Evolutionary conservation across 2,888 invertebrate species (phyloP).

Genomic region (Tachina grossa): DNA sequence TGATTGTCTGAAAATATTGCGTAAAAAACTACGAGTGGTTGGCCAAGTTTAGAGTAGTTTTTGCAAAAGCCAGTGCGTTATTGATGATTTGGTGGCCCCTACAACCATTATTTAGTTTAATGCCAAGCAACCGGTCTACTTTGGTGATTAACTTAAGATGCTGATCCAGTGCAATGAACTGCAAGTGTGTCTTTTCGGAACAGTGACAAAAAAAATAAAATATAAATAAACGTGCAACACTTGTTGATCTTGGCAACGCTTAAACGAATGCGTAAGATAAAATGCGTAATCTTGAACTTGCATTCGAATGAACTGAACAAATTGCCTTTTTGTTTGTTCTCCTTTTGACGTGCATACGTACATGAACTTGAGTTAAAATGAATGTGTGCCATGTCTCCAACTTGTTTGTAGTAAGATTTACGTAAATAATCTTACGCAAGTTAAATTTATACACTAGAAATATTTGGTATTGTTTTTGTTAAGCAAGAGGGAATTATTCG

Average conservation of each 20-base stretch:
- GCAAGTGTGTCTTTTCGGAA: background rate
- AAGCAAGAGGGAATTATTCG: no score
- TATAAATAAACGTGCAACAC: background rate
- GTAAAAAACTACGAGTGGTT: slow-evolving; percentile 55
- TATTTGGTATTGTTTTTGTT: no score
- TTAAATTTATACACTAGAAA: background rate
- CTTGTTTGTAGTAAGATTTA: slow-evolving; percentile 2
- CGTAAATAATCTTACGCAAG: slow-evolving; percentile 33
- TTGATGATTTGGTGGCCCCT: slow-evolving; percentile 29
- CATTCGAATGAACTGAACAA: slow-evolving; percentile 32
- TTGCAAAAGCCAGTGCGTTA: slow-evolving; percentile 43
- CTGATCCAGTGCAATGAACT: slow-evolving; percentile 56
- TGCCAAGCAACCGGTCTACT: slow-evolving; percentile 54
- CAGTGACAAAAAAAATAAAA: background rate
- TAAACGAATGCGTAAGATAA: slow-evolving; percentile 55
- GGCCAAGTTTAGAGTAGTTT: slow-evolving; percentile 51
- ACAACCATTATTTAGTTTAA: slow-evolving; percentile 19
- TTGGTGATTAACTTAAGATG: slow-evolving; percentile 1
- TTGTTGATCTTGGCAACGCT: slow-evolving; percentile 34
- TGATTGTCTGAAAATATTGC: slow-evolving; percentile 38
- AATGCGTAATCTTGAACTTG: slow-evolving; percentile 73
- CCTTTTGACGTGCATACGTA: slow-evolving; percentile 1
- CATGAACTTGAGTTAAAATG: slow-evolving; percentile 64
- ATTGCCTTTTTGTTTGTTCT: slow-evolving; percentile 35
- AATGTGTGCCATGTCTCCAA: slow-evolving; percentile 11